phyloP scores from a whole-genome alignment of 2,888 invertebrate species.

The Drosophila diplacantha region DNA sequence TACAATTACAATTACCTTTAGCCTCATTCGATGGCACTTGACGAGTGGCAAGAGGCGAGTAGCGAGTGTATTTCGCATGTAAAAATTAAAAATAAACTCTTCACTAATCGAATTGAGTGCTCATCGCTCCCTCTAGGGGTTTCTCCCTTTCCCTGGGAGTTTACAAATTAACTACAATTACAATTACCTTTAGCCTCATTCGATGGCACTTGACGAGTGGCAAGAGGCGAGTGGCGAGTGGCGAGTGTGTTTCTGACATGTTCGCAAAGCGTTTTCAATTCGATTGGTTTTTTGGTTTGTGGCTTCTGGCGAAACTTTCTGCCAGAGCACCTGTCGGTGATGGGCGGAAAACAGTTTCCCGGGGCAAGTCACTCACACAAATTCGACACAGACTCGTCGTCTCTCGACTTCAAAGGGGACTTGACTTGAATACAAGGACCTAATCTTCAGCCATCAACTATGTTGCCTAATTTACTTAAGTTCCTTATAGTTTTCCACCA shows the following conservation, averaged over 20 bases:
- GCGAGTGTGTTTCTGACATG: conserved; percentile 27
- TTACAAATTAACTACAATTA: conserved; percentile 34
- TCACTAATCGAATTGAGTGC: background rate
- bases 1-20: conserved; percentile 43
- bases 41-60: background rate
- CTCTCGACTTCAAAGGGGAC: conserved; percentile 8
- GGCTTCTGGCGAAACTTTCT: conserved; percentile 18
- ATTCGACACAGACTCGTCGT: conserved; percentile 4
- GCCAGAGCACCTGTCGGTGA: conserved; percentile 6
- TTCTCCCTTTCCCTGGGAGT: background rate
- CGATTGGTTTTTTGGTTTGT: conserved; percentile 13
- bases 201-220: conserved; percentile 15
- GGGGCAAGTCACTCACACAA: conserved; percentile 1
- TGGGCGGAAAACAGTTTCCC: background rate
- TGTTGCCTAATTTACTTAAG: background rate
- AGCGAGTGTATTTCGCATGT: too few species aligned
- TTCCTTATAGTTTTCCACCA: too few species aligned
- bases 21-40: too few species aligned
- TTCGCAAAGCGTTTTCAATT: conserved; percentile 27
- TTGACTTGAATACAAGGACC: background rate
- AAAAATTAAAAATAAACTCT: background rate
- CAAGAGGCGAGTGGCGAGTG: background rate
- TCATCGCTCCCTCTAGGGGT: background rate
- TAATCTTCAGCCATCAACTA: background rate
- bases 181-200: conserved; percentile 33